Evolutionary conservation across 30 jellyfish, hydroid and myxozoan genomes (phyloP).

Genomic region (Aurelia aurita): DNA sequence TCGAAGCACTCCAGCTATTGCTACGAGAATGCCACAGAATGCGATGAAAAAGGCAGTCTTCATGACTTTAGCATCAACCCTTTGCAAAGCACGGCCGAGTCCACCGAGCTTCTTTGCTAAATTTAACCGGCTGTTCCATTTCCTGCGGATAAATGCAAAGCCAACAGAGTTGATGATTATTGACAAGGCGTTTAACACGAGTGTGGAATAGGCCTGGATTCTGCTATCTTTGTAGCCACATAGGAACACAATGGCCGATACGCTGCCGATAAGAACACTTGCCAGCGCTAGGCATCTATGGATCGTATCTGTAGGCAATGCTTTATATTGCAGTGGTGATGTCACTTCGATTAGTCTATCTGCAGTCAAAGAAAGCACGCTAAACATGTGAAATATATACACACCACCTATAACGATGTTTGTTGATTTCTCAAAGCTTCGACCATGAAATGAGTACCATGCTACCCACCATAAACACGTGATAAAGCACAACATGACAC

Average conservation of each 20-base stretch:
- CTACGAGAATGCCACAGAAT: slow-evolving; percentile 21
- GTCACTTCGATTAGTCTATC: slow-evolving; percentile 31
- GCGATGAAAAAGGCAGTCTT: slow-evolving; percentile 18
- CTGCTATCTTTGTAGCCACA: not conserved
- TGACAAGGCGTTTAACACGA: slow-evolving; percentile 3
- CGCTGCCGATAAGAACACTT: not conserved
- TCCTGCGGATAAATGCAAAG: not conserved
- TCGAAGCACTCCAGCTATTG: not conserved
- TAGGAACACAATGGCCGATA: not conserved
- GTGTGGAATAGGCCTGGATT: not conserved
- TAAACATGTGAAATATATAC: slow-evolving; percentile 17
- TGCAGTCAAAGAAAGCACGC: slow-evolving; percentile 16
- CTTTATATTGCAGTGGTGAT: slow-evolving; percentile 42
- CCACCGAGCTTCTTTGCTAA: slow-evolving; percentile 46
- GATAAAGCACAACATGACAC: not conserved
- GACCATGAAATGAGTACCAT: slow-evolving; percentile 6
- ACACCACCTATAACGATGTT: not conserved
- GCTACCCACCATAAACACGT: slow-evolving; percentile 33
- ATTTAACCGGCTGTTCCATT: slow-evolving; percentile 5
- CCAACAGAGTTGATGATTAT: not conserved
- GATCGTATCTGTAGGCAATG: slow-evolving; percentile 14
- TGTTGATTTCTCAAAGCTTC: not conserved
- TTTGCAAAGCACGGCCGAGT: slow-evolving; percentile 34
- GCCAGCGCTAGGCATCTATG: not conserved
- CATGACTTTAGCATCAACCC: slow-evolving; percentile 15